Conservation (phyloP, 2,797 vertebrate genomes). For the Gastrophryne carolinensis region DNA sequence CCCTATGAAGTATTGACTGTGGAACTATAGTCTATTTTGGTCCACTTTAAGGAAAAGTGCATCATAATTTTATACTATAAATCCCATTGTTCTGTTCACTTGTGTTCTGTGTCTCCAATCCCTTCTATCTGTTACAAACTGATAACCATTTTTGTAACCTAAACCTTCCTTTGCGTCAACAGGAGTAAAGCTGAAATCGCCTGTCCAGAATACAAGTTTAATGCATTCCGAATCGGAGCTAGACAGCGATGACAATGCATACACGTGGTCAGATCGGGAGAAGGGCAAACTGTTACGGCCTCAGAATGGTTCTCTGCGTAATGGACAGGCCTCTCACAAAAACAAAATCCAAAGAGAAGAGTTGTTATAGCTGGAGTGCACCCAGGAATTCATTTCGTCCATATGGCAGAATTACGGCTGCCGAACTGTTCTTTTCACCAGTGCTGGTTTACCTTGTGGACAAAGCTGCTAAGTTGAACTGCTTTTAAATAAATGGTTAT, state of each 20-base stretch:
- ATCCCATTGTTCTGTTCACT: too few relatives aligned
- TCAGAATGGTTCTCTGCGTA: slow-evolving; percentile 91
- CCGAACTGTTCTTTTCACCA: neutral
- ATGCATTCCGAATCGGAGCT: slow-evolving; percentile 96
- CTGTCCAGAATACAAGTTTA: slow-evolving; percentile 84
- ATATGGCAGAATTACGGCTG: neutral
- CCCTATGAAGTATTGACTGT: too few relatives aligned
- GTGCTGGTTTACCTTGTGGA: slow-evolving; percentile 4
- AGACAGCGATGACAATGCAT: slow-evolving; percentile 92
- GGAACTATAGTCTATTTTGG: too few relatives aligned
- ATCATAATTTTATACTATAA: too few relatives aligned
- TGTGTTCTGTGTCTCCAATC: too few relatives aligned
- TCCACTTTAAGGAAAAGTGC: too few relatives aligned
- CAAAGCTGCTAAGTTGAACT: slow-evolving; percentile 42
- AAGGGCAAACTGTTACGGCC: slow-evolving; percentile 86
- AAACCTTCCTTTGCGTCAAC: slow-evolving; percentile 11
- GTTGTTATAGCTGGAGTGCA: slow-evolving; percentile 76
- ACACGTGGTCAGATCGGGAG: slow-evolving; percentile 89
- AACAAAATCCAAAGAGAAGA: slow-evolving; percentile 85
- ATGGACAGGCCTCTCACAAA: slow-evolving; percentile 82
- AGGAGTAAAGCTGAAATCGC: slow-evolving; percentile 81
- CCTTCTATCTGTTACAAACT: too few relatives aligned
- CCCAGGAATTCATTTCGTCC: slow-evolving; percentile 3
- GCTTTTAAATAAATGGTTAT: slow-evolving; percentile 29
- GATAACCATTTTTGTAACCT: too few relatives aligned